Evolutionary conservation across 1,140 invertebrate genomes (phyloP), one percentile per base, ranked within the genome.

Genomic region (Manduca sexta): DNA sequence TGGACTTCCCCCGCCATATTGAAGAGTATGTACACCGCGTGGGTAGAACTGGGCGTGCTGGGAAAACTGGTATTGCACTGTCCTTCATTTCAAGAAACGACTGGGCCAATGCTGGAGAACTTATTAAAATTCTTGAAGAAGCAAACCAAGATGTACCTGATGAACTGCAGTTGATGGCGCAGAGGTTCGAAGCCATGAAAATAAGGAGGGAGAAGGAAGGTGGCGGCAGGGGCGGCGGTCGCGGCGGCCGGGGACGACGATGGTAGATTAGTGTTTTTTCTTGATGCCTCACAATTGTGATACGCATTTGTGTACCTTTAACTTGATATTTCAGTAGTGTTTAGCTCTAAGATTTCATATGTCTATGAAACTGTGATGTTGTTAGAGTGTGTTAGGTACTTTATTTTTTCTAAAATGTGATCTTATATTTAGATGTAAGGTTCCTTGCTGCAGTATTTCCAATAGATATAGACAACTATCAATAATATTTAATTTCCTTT

Each of bases 11-110:
- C 0, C 88, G 90, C 7, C 94, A 97, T 67, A 94, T 97, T 67
- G 96, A 97, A 72, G 95, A 97, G 64, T 98, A 95, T 84, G 94
- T 97, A 11, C 95, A 95, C 64, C 87, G 93, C 48, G 92, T 98
- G 39, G 95, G 95, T 0, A 87, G 96, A 52, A 97, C 95, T 0
- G 96, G 96, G 1, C 88, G 96, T 50, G 96, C 96, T 37, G 95
- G 95, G 0, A 88, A 91, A 59, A 92, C 90, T 6, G 96, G 97
- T 0, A 91, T 92, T 61, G 92, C 94, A 11, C 92, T 96, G 4
- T 92, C 91, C 53, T 92, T 92, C 60, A 90, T 99, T 53, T 94
- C 96, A 0, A 88, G 92, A 45, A 83, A 84, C 31, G 95, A 98
- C 84, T 94, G 93, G 91, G 89, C 84, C 21, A 89, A 94, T 70